Base-by-base conservation (phyloP, 1,140 invertebrate genomes). In the Phthorimaea operculella region DNA sequence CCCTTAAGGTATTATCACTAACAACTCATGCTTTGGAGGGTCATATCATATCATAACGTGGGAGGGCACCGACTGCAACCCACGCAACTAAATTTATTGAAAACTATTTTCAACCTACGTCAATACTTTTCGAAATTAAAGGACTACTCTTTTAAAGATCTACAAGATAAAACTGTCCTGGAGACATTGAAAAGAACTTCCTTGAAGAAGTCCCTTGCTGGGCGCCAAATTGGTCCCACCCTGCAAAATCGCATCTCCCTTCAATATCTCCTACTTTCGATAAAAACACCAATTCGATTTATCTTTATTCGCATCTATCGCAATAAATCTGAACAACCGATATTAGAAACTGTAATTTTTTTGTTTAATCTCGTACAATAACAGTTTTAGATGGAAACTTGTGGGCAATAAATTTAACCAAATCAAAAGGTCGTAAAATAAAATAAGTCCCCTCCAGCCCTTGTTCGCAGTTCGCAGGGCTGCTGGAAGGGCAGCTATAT, bases 361-460 rank as follows among this genome's bases (percentile, higher is more conserved):
- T 39, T 5, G 36, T 39, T 39, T 39, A 39, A 39, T 39, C 36
- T 39, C 10, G n/a, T n/a, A 39, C 36, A 12, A 39, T 39, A 39
- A 39, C 36, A 39, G n/a, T 39, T 39, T 39, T 39, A 39, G 36
- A 39, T 39, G 36, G 36, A n/a, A 39, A 39, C 36, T 39, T 39
- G 36, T n/a, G 36, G 3, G 36, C 10, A 39, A 62, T 68, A 65
- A 65, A 65, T 65, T 63, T 55, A 52, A 55, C 51, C 60, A 62
- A 63, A 65, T 65, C 63, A 68, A 67, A 67, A 59, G 42, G 55
- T 52, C 47, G 64, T 64, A 62, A 60, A 62, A 47, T 64, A 62
- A 60, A 62, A 47, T 47, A 18, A 15, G 7, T 36, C 51, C 33
- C 28, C 33, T 52, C 33, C 10, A 9, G 36, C 36, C 36, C 36